Evolutionary conservation across 1,140 invertebrate genomes (phyloP).

Genomic region (Zaprionus lachaisei): DNA sequence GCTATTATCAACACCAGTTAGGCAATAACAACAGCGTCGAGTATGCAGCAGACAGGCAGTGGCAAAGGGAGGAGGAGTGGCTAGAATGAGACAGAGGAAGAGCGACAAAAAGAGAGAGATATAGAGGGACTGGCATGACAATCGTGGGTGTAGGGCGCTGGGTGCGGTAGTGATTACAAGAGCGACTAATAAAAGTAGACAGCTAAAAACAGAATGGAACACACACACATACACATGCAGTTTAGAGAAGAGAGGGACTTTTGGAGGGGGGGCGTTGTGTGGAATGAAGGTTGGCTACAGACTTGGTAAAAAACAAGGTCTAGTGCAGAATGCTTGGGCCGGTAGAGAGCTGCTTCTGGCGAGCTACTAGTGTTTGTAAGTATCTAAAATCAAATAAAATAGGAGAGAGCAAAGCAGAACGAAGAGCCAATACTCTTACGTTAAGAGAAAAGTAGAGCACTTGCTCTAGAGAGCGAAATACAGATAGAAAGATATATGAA

Average conservation of each 20-base stretch:
- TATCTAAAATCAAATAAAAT: slow-evolving; percentile 18
- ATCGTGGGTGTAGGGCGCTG: slow-evolving; percentile 20
- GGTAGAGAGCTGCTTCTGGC: slow-evolving; percentile 22
- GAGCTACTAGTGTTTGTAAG: slow-evolving; percentile 15
- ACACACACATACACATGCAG: not conserved
- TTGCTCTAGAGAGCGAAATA: too few relatives aligned
- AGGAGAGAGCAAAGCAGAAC: not conserved
- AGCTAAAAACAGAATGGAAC: slow-evolving; percentile 58
- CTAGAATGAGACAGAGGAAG: not conserved
- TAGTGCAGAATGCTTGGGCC: slow-evolving; percentile 58
- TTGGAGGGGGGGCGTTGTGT: too few relatives aligned
- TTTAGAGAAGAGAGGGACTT: not conserved
- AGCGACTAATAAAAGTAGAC: slow-evolving; percentile 75
- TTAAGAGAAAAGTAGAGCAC: too few relatives aligned
- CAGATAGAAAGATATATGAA: too few relatives aligned
- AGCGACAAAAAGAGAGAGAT: not conserved
- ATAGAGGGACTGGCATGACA: not conserved
- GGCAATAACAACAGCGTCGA: slow-evolving; percentile 54
- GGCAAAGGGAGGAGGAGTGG: not conserved
- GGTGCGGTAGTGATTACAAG: slow-evolving; percentile 70
- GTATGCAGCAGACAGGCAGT: slow-evolving; percentile 5
- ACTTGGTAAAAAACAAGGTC: slow-evolving; percentile 64
- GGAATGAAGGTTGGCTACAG: not conserved
- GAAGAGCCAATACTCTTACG: not conserved
- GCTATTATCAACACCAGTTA: slow-evolving; percentile 78